These are phyloP conservation scores for Pomatorhinus ruficollis DNA, from an alignment of 2,113 vertebrate species.

Conservation along the genomic window DNA sequence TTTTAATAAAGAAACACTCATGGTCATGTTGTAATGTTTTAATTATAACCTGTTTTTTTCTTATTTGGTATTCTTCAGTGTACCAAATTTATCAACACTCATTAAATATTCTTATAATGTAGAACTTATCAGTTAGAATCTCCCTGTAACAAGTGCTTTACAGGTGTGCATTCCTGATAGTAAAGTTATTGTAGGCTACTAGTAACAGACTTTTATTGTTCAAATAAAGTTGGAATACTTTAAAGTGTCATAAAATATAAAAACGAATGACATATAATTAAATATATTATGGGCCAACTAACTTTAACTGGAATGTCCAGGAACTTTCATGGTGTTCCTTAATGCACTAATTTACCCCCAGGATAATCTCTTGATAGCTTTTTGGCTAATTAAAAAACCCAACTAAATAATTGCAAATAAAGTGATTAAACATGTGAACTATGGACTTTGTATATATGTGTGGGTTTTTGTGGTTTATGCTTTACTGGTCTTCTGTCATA, in stretches of 20 bases:
- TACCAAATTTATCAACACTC: neutral
- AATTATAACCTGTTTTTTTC: neutral
- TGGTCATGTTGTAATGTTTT: neutral
- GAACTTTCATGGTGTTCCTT: neutral
- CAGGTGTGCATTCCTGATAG: neutral
- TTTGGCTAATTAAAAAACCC: neutral
- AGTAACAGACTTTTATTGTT: neutral
- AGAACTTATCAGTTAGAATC: neutral
- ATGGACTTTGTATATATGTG: neutral
- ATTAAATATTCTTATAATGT: neutral
- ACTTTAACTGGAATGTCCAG: neutral
- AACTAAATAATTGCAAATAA: neutral
- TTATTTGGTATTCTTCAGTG: neutral
- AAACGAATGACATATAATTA: neutral
- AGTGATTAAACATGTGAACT: neutral
- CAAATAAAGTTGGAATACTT: neutral
- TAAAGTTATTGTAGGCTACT: neutral
- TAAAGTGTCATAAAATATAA: neutral
- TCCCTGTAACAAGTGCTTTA: neutral
- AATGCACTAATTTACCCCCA: neutral
- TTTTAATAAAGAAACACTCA: neutral
- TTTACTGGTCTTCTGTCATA: neutral
- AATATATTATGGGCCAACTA: neutral
- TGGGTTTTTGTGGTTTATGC: fast-evolving
- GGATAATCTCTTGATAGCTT: neutral